These are phyloP conservation scores for Sarcophaga bullata DNA, from an alignment of 1,140 invertebrate species.

Conservation along the genomic window DNA sequence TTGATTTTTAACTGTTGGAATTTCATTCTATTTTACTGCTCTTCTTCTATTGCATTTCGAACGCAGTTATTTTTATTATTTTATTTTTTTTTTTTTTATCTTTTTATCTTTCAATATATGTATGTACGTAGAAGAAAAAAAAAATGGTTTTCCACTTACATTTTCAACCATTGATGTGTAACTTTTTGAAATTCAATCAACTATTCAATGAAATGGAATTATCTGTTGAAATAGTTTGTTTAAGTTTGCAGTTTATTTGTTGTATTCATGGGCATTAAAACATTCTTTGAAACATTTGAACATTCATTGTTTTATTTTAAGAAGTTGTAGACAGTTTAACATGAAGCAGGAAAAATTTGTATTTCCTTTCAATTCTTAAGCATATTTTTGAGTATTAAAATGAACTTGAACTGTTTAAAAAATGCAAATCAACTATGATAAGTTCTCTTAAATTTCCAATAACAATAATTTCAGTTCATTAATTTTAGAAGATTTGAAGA, in stretches of 20 bases:
- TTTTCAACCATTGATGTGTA: neutral
- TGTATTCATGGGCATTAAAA: neutral
- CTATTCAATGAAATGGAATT: constrained; percentile 20
- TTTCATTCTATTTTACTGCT: neutral
- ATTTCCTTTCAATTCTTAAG: no score
- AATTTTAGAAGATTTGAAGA: no score
- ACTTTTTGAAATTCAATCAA: constrained; percentile 20
- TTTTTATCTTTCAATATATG: neutral
- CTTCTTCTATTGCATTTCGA: no score
- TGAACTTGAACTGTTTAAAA: no score
- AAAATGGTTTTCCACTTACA: neutral
- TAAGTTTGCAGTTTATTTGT: neutral
- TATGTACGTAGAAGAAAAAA: neutral
- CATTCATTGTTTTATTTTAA: no score
- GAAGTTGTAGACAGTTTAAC: no score
- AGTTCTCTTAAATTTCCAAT: no score
- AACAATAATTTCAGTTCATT: no score
- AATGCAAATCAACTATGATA: no score
- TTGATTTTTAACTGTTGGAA: constrained; percentile 20
- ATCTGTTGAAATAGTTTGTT: neutral
- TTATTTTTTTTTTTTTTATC: no score
- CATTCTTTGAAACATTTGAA: neutral
- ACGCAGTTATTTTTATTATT: neutral
- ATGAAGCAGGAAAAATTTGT: no score
- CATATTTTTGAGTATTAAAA: no score